These are phyloP conservation scores for Sphecodes monilicornis DNA, from an alignment of 2,888 invertebrate genomes.

Conservation along the genomic window DNA sequence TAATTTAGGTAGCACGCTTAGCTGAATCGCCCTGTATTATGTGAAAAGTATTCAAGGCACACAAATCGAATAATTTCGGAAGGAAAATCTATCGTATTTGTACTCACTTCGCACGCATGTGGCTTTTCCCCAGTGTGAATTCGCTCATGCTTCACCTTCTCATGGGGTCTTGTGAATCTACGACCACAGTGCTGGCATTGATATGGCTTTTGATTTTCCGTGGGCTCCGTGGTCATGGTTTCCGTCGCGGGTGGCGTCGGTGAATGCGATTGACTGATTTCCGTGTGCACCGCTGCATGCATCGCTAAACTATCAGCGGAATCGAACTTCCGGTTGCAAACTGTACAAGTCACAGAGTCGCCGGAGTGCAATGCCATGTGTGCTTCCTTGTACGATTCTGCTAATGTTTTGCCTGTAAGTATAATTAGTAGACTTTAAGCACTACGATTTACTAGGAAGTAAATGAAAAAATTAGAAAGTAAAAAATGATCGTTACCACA, in stretches of 20 bases:
- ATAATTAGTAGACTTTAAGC: neutral
- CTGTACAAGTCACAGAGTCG: constrained; percentile 86
- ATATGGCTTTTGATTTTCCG: constrained; percentile 85
- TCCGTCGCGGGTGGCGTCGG: constrained; percentile 63
- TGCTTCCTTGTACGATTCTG: constrained; percentile 86
- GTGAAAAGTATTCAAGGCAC: neutral
- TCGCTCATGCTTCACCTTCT: constrained; percentile 94
- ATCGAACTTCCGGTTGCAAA: constrained; percentile 91
- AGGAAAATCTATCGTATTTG: neutral
- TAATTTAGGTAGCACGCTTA: too few relatives aligned
- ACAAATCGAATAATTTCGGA: neutral
- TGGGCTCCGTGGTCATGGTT: constrained; percentile 40
- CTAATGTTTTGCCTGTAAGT: constrained; percentile 78
- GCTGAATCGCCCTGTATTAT: neutral
- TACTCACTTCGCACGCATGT: constrained; percentile 88
- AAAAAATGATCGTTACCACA: constrained; percentile 75
- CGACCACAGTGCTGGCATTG: constrained; percentile 90
- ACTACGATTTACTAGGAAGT: neutral
- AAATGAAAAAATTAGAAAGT: neutral
- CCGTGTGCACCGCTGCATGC: constrained; percentile 90
- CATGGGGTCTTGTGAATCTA: constrained; percentile 90
- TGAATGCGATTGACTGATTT: constrained; percentile 71
- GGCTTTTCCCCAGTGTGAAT: constrained; percentile 94
- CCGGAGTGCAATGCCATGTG: constrained; percentile 89
- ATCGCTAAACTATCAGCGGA: constrained; percentile 88